A percentile compares a stretch with the other conserved stretches of the same genome.
phyloP scores from a whole-genome alignment of 1,140 invertebrate genomes.

The Drosophila albomicans region DNA sequence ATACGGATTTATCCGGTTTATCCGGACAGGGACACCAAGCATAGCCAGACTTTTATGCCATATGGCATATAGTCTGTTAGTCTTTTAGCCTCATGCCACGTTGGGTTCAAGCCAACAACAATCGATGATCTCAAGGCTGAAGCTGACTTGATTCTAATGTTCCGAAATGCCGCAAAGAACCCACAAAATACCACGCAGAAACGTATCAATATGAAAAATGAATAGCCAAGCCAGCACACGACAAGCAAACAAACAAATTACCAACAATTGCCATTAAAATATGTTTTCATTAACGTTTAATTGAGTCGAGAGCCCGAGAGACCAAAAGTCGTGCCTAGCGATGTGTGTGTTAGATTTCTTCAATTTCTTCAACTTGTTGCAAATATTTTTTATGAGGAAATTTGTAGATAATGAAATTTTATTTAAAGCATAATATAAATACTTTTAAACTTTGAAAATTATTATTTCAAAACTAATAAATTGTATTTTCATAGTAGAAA shows the following conservation, averaged over 20 bases:
- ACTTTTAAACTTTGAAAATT: background rate
- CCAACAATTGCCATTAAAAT: slow-evolving; percentile 61
- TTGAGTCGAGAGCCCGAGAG: slow-evolving; percentile 35
- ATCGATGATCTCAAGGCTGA: slow-evolving; percentile 48
- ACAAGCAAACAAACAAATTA: slow-evolving; percentile 56
- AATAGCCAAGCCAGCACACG: slow-evolving; percentile 17
- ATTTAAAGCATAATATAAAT: background rate
- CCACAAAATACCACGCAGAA: slow-evolving; percentile 9
- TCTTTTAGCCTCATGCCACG: slow-evolving; percentile 2
- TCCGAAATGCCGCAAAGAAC: slow-evolving; percentile 26
- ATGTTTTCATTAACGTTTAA: slow-evolving; percentile 69
- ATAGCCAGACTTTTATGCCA: slow-evolving; percentile 16
- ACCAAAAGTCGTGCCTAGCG: background rate
- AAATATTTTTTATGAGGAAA: no score
- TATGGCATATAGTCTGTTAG: background rate
- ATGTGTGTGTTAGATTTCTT: background rate
- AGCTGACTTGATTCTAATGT: slow-evolving; percentile 31
- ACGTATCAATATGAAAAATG: slow-evolving; percentile 28
- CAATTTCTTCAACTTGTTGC: no score
- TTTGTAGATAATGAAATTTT: no score
- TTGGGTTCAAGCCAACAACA: slow-evolving; percentile 29
- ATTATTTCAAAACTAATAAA: no score
- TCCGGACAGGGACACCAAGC: slow-evolving; percentile 32
- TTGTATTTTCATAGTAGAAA: no score
- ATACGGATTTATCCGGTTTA: slow-evolving; percentile 60